Base-by-base conservation (phyloP, 1,140 invertebrate species). In the Drosophila bocki region DNA sequence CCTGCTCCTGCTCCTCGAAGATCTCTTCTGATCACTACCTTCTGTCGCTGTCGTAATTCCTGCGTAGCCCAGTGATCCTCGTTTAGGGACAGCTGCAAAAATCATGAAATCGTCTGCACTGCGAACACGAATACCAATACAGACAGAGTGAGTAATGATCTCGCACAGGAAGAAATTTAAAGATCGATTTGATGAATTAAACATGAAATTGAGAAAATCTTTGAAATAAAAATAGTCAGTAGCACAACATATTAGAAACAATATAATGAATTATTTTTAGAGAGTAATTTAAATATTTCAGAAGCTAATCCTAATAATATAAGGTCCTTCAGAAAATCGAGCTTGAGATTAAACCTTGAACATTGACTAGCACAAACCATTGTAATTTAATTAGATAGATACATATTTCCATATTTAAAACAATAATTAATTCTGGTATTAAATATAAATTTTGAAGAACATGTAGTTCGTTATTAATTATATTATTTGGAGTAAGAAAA, bases 11-110 rank as follows among this genome's bases (percentile, higher is more conserved):
- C 67, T 67, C 61, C 72, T 77, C 39, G 56, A 78, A 76, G 61
- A 78, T 77, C 56, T 56, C 22, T 3, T 29, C 47, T 56, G 67
- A 68, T 70, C 62, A 69, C 67, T 68, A 61, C 70, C 72, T 75
- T 62, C 72, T 62, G 71, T 75, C 45, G 60, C 58, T 74, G 72
- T 76, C 74, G 74, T 85, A 85, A 85, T 86, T 85, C 82, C 80
- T 77, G 71, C 80, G 84, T 88, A 86, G 84, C 70, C 62, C 84
- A 88, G 78, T 86, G 83, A 88, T 86, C 84, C 82, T 83, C 75
- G 56, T 67, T 65, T 77, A 26, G 71, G 77, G 83, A 69, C 83
- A 86, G 83, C 83, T 86, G 83, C 83, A 80, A 86, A 87, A 86
- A 86, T 86, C 82, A 82, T 86, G 84, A 82, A 86, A 75, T 82